Conservation (phyloP, 53 echinoderm and acorn worm genomes). For the Stichopus horrens region DNA sequence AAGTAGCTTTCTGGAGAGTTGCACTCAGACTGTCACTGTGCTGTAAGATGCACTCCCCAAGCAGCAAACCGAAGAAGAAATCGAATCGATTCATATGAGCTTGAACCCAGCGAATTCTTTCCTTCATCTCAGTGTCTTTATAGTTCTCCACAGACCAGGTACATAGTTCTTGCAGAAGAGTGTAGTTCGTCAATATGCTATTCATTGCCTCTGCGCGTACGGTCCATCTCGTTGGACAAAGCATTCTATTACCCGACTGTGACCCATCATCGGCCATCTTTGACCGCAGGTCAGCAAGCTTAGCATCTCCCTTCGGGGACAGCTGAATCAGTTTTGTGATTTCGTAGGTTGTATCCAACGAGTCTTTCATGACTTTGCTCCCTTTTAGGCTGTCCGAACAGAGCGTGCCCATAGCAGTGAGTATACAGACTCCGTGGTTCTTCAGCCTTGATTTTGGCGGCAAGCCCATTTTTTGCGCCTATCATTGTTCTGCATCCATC, state of each 20-base stretch:
- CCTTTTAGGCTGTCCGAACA: slow-evolving; percentile 51
- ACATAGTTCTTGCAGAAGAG: slow-evolving; percentile 41
- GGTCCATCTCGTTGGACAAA: slow-evolving; percentile 55
- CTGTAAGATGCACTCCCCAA: slow-evolving; percentile 17
- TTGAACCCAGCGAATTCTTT: neutral
- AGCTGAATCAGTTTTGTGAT: slow-evolving; percentile 48
- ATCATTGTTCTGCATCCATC: slow-evolving; percentile 48
- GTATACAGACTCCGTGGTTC: slow-evolving; percentile 47
- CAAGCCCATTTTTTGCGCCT: slow-evolving; percentile 27
- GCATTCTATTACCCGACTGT: slow-evolving; percentile 30
- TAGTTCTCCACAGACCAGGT: slow-evolving; percentile 16
- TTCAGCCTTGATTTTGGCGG: slow-evolving; percentile 37
- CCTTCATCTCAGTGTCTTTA: slow-evolving; percentile 6
- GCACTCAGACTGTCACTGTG: slow-evolving; percentile 6
- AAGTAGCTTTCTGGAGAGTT: slow-evolving; percentile 13
- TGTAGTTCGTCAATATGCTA: slow-evolving; percentile 38
- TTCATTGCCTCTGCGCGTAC: slow-evolving; percentile 50
- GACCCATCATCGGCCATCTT: slow-evolving; percentile 40
- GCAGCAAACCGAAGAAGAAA: slow-evolving; percentile 10
- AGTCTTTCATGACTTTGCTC: slow-evolving; percentile 39
- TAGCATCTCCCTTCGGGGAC: slow-evolving; percentile 28
- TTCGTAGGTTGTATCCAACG: slow-evolving; percentile 41
- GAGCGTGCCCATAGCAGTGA: slow-evolving; percentile 50
- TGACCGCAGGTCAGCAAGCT: slow-evolving; percentile 19
- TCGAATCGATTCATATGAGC: neutral